Conservation (phyloP, 2,113 vertebrate species). For the Takifugu flavidus region DNA sequence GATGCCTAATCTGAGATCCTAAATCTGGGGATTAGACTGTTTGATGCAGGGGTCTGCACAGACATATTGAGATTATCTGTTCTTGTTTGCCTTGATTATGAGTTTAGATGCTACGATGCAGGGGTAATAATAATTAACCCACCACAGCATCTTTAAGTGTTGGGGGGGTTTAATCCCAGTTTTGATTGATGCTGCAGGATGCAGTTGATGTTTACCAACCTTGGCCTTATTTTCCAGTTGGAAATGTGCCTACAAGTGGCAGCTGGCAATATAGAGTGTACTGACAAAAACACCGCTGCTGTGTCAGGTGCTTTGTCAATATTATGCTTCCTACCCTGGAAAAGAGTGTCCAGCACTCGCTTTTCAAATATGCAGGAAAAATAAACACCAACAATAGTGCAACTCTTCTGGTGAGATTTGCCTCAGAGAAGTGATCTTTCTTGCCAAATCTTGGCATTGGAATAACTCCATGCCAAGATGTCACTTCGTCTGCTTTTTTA, state of each 20-base stretch:
- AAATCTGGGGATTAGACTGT: slow-evolving; percentile 60
- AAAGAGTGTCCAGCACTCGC: no score
- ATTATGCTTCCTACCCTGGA: no score
- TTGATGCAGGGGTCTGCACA: slow-evolving; percentile 44
- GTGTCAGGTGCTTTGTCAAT: no score
- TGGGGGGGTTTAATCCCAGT: slow-evolving; percentile 58
- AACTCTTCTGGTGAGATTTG: no score
- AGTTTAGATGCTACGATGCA: slow-evolving; percentile 53
- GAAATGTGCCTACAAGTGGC: slow-evolving; percentile 14
- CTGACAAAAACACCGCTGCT: not conserved
- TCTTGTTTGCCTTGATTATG: slow-evolving; percentile 62
- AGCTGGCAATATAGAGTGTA: slow-evolving; percentile 25
- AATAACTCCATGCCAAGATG: no score
- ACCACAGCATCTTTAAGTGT: slow-evolving; percentile 44
- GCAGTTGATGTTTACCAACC: slow-evolving; percentile 58
- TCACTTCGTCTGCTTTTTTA: no score
- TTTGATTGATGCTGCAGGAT: slow-evolving; percentile 55
- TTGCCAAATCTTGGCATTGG: no score
- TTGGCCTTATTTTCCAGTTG: slow-evolving; percentile 19
- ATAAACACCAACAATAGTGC: no score
- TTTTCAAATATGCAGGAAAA: no score
- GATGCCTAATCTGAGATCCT: slow-evolving; percentile 58
- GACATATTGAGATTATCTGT: slow-evolving; percentile 67
- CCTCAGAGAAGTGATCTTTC: no score
- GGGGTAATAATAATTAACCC: slow-evolving; percentile 62